Evolutionary conservation across 2,888 invertebrate species (phyloP).

Genomic region (Tiphia femorata): DNA sequence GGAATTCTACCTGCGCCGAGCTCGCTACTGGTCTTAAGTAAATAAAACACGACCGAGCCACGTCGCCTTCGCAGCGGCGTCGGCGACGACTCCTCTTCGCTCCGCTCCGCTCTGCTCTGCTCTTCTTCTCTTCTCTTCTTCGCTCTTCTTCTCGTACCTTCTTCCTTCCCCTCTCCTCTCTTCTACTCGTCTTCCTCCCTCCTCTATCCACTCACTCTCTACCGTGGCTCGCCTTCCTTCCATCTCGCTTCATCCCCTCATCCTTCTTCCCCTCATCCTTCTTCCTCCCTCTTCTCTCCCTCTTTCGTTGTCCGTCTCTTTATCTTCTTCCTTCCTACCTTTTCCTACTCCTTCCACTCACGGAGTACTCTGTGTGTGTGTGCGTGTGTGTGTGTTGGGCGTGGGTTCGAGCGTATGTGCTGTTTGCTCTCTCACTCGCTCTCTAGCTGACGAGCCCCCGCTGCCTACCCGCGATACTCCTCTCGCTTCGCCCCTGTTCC

Average conservation of each 20-base stretch:
- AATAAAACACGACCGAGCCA: constrained; percentile 66
- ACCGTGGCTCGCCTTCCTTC: constrained; percentile 12
- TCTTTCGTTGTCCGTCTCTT: constrained; percentile 7
- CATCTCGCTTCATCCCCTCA: constrained; percentile 16
- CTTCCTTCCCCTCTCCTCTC: constrained; percentile 4
- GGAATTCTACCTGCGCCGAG: constrained; percentile 68
- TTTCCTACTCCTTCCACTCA: constrained; percentile 18
- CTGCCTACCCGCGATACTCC: constrained; percentile 15
- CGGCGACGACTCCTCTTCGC: constrained; percentile 18
- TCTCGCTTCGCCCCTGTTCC: constrained; percentile 12
- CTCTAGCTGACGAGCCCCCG: constrained; percentile 29
- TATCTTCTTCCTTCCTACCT: constrained; percentile 3
- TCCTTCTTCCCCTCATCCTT: constrained; percentile 10
- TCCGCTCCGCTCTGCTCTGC: constrained; percentile 18
- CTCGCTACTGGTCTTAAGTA: constrained; percentile 68
- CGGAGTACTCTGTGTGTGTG: too few relatives aligned
- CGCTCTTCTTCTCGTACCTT: constrained; percentile 16
- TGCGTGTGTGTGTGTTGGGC: too few relatives aligned
- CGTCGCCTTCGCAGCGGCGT: constrained; percentile 54
- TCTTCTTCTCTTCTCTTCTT: constrained; percentile 9
- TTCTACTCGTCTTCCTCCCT: constrained; percentile 26
- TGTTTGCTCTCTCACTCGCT: constrained; percentile 21
- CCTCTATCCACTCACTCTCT: constrained; percentile 9
- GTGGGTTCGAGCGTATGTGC: too few relatives aligned
- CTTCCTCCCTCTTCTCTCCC: constrained; percentile 5